Base-by-base conservation (phyloP, 2,113 vertebrate genomes). In the Eidolon helvum region DNA sequence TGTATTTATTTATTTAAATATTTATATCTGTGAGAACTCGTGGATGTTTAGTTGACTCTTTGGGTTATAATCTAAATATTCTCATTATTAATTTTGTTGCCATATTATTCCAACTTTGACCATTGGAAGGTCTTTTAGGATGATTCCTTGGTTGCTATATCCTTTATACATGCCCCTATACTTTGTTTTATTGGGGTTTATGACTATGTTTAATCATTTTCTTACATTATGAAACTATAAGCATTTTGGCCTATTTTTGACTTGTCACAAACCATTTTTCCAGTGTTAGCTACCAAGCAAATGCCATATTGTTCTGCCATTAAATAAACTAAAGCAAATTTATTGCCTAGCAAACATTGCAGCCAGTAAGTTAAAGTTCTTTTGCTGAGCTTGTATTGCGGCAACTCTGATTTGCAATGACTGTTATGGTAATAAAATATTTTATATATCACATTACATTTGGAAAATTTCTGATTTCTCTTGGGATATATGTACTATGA, bases 381-480 rank as follows among this genome's bases (percentile, higher is more conserved):
- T 78, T 82, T 86, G 40, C 55, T 86, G 77, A 86, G 45, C 21
- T 96, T 92, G 24, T 69, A 68, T 78, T 53, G 10, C 24, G 40
- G 24, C 11, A 90, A 61, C 18, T 38, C 4, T 84, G 59, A 91
- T 80, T 94, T 82, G 5, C 48, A 45, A 5, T 94, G 55, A 80
- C 91, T 86, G 59, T 68, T 95, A 91, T 68, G 33, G 72, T 61
- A 63, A 94, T 93, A 69, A 82, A 86, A 89, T 86, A 89, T 80
- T 96, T 96, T 50, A 16, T 57, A 61, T 95, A 71, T 69, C 40
- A 35, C 63, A 93, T 74, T 95, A 82, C 28, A 72, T 22, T 61
- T 85, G 53, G 48, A 59, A 87, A 80, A 40, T 38, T 19, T 90
- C 22, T 77, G 72, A 77, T 78, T 78, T 16, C 59, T 65, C 21